phyloP scores from a whole-genome alignment of 2,888 invertebrate genomes.

The Nomada fucata region DNA sequence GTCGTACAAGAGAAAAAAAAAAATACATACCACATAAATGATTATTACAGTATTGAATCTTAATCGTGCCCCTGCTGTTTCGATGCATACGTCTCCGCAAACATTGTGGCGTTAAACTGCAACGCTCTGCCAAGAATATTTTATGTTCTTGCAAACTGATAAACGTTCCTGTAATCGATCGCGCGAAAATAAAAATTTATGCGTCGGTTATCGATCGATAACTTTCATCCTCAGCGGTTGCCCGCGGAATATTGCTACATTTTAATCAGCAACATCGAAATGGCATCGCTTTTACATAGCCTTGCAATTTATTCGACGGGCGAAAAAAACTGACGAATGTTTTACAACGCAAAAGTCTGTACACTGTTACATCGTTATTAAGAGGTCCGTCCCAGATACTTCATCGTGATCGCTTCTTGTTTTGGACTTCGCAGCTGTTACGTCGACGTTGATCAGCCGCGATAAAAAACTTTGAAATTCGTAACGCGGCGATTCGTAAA shows the following conservation, averaged over 20 bases:
- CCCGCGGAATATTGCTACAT: background rate
- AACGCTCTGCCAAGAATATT: background rate
- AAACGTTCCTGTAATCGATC: too few relatives aligned
- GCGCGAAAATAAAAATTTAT: background rate
- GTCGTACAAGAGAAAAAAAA: too few relatives aligned
- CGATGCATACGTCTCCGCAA: too few relatives aligned
- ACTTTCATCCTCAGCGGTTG: background rate
- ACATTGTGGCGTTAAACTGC: too few relatives aligned
- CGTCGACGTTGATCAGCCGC: slow-evolving; percentile 36
- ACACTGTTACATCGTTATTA: slow-evolving; percentile 13
- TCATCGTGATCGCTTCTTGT: slow-evolving; percentile 24
- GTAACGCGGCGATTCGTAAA: slow-evolving; percentile 9
- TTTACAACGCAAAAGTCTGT: background rate
- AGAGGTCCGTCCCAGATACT: slow-evolving; percentile 8
- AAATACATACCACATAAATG: too few relatives aligned
- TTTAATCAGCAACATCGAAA: background rate
- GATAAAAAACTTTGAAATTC: slow-evolving; percentile 55
- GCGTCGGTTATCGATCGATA: background rate
- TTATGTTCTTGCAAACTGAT: background rate
- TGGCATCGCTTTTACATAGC: background rate
- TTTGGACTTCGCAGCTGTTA: slow-evolving; percentile 57
- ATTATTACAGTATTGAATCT: too few relatives aligned
- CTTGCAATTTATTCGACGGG: background rate
- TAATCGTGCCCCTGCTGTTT: too few relatives aligned
- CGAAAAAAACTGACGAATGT: background rate